Evolutionary conservation across 2,113 vertebrate genomes (phyloP).

Genomic region (Mystacornis crossleyi): DNA sequence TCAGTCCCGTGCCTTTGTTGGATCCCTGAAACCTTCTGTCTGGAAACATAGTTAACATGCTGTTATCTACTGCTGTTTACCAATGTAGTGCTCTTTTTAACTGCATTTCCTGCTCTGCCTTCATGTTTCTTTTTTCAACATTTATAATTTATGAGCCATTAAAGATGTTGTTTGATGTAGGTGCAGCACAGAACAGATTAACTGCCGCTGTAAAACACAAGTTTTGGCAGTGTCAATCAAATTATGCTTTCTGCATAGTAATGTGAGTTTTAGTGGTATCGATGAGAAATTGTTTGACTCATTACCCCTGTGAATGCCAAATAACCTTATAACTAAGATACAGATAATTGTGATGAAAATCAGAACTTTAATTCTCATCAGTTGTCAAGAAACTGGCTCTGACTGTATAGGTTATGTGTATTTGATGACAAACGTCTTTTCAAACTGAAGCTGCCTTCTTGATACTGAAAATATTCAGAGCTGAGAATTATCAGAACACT

Average conservation of each 20-base stretch:
- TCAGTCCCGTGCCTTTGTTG: background rate
- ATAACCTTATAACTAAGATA: background rate
- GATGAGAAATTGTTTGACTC: background rate
- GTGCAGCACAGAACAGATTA: background rate
- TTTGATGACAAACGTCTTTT: background rate
- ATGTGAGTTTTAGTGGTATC: background rate
- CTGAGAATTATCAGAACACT: background rate
- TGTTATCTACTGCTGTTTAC: background rate
- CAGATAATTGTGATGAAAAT: background rate
- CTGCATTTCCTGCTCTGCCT: background rate
- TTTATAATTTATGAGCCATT: slow-evolving; percentile 8
- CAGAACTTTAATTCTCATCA: background rate
- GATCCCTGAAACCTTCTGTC: background rate
- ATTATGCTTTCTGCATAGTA: background rate
- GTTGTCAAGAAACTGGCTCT: background rate
- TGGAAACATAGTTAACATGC: background rate
- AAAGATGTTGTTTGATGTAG: background rate
- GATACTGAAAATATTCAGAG: background rate
- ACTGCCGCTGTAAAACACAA: background rate
- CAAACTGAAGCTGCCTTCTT: background rate
- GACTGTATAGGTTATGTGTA: background rate
- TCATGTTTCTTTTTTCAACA: background rate
- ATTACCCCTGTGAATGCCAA: background rate
- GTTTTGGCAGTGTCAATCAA: slow-evolving; percentile 20
- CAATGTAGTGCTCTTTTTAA: background rate